Base-by-base conservation (phyloP, 2,113 vertebrate species). In the Gnathonemus echidnorhynchus region DNA sequence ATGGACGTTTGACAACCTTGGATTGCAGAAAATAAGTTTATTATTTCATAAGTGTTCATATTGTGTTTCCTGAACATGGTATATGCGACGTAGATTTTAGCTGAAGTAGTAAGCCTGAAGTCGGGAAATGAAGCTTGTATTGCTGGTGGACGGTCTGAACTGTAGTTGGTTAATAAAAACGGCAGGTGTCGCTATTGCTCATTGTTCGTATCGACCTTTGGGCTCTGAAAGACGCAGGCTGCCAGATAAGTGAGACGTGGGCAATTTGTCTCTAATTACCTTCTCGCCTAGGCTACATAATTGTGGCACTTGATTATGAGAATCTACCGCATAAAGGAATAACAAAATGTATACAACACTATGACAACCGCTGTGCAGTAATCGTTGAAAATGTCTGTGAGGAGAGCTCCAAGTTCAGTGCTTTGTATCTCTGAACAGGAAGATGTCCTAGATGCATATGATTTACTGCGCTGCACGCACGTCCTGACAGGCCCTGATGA, bases 401-500 rank as follows among this genome's bases (percentile, higher is more conserved):
- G 89, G 83, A 49, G 90, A 53, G 49, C 21, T 77, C 62, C 50
- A 45, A 39, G 80, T 91, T 15, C 77, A 46, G 74, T 50, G 31
- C 56, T 58, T 58, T 84, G 74, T 48, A 89, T 92, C 58, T 85
- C 52, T 88, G n/a, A 83, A 86, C 80, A 77, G 77, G 87, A 89
- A 58, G 46, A 58, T 90, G 91, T 66, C 91, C 92, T 91, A 93
- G 90, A 90, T 93, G 90, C 91, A 89, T 92, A 86, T 92, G 90
- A 92, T 91, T 93, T 92, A 90, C 88, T 86, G 70, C 86, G 66
- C 50, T 86, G 74, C 86, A 62, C 50, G 27, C 88, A 86, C 5
- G 49, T 88, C 92, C 89, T 92, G 91, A 91, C 93, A 92, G 89
- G 66, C 88, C 89, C 89, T 92, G 85, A 92, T 92, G 88, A 92